Evolutionary conservation across 1,140 invertebrate genomes (phyloP), one percentile per base, ranked within the genome.

Genomic region (Rhizoglyphus robini): DNA sequence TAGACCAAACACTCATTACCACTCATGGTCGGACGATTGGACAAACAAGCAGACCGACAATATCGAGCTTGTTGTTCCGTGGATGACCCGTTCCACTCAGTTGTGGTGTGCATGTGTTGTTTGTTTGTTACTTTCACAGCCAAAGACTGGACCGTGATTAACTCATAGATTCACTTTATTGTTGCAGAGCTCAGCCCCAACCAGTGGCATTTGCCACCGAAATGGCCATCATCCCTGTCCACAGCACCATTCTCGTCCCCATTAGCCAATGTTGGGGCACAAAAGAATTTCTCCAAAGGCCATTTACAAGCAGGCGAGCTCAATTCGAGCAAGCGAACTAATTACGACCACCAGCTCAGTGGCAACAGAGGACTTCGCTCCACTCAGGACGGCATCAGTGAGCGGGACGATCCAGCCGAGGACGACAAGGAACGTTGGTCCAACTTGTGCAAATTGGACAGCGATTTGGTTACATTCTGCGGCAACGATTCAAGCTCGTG

Each of bases 381-480:
- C n/a, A n/a, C n/a, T n/a, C n/a, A n/a, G 23, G 20, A 32, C 51
- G 51, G 20, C 8, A 32, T 25, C 51, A 32, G 20, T 23, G 51
- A 25, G n/a, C n/a, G n/a, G n/a, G n/a, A n/a, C n/a, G n/a, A n/a
- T n/a, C n/a, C n/a, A n/a, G n/a, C n/a, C n/a, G n/a, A n/a, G n/a
- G n/a, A n/a, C n/a, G n/a, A 32, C 20, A 32, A 32, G 15, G 51
- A 32, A 25, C 8, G 51, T 54, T 25, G 8, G 15, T 15, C 36
- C 31, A 41, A 47, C 5, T 11, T 20, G 8, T 13, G n/a, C 5
- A n/a, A 63, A 57, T 70, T 66, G n/a, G 41, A 25, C n/a, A 51
- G 64, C 27, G 25, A 66, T 38, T 2, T 46, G 3, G 67, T 70
- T 25, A 68, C 67, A 41, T 41, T 47, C 30, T 70, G 70, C 38